Conservation (phyloP, 2,797 vertebrate species). For the Eutrigla gurnardus region DNA sequence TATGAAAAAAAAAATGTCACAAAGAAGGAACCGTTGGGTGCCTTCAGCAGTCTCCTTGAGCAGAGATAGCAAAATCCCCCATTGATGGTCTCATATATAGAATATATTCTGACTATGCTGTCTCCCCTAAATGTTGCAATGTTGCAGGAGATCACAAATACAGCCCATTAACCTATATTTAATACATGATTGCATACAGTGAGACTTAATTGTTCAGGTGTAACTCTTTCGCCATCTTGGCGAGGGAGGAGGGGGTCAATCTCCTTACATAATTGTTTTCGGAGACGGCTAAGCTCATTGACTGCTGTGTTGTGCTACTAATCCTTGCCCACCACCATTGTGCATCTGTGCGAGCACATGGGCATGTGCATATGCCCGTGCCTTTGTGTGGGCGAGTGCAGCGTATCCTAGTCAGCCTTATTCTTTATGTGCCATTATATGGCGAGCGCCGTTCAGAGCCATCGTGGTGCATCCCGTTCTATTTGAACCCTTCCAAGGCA, state of each 20-base stretch:
- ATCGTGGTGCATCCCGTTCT: not conserved
- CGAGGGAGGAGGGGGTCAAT: conserved; percentile 55
- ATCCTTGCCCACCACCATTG: conserved; percentile 76
- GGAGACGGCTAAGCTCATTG: conserved; percentile 75
- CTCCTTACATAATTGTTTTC: conserved; percentile 79
- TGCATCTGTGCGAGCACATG: conserved; percentile 54
- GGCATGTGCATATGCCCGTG: conserved; percentile 32
- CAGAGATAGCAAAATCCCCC: not conserved
- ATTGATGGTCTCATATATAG: not conserved
- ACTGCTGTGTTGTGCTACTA: conserved; percentile 72
- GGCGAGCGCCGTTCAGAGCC: conserved; percentile 1
- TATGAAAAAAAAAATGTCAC: conserved; percentile 64
- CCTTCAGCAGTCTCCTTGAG: conserved; percentile 26
- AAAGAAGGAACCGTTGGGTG: conserved; percentile 33
- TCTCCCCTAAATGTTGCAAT: not conserved
- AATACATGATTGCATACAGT: conserved; percentile 1
- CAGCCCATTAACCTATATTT: not conserved
- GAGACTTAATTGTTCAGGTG: conserved; percentile 22
- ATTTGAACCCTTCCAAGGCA: not conserved
- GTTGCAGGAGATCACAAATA: not conserved
- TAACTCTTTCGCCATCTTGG: conserved; percentile 59
- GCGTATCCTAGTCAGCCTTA: conserved; percentile 34
- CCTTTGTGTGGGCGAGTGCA: conserved; percentile 24
- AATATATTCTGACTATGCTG: not conserved
- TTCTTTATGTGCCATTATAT: not conserved